These are phyloP conservation scores for Ameiurus melas DNA, from an alignment of 2,113 vertebrate genomes.

Conservation along the genomic window DNA sequence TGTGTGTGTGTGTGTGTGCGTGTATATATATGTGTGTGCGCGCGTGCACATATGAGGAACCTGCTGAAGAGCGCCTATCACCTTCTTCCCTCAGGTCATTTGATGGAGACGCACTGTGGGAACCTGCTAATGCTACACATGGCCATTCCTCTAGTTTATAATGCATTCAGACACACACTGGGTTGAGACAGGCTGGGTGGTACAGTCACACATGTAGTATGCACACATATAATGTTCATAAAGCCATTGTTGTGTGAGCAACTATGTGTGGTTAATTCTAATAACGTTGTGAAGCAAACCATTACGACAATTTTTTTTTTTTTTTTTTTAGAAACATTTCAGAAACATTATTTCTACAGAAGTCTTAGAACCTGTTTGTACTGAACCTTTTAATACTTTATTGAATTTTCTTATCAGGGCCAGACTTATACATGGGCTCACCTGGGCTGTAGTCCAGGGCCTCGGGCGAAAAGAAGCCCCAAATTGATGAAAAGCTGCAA, in stretches of 20 bases:
- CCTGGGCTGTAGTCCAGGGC: not conserved
- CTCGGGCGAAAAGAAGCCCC: not conserved
- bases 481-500: not conserved
- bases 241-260: not conserved
- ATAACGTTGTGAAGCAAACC: not conserved
- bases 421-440: not conserved
- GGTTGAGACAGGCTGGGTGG: not conserved
- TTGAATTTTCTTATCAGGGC: not conserved
- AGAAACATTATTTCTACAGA: not conserved
- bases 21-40: not conserved
- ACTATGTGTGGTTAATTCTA: not conserved
- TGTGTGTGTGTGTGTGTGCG: no score
- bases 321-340: not conserved
- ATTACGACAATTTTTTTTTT: not conserved
- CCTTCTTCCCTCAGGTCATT: slow-evolving; percentile 7
- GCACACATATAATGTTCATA: not conserved
- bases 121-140: slow-evolving; percentile 27
- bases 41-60: slow-evolving; percentile 46
- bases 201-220: not conserved
- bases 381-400: not conserved
- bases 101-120: slow-evolving; percentile 33
- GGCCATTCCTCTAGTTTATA: slow-evolving; percentile 37
- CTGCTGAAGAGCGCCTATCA: slow-evolving; percentile 37
- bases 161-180: slow-evolving; percentile 31
- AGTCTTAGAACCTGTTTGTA: not conserved